A percentile compares a stretch with the other conserved stretches of the same genome.
phyloP scores from a whole-genome alignment of 2,113 vertebrate genomes.

The Tetrax tetrax region DNA sequence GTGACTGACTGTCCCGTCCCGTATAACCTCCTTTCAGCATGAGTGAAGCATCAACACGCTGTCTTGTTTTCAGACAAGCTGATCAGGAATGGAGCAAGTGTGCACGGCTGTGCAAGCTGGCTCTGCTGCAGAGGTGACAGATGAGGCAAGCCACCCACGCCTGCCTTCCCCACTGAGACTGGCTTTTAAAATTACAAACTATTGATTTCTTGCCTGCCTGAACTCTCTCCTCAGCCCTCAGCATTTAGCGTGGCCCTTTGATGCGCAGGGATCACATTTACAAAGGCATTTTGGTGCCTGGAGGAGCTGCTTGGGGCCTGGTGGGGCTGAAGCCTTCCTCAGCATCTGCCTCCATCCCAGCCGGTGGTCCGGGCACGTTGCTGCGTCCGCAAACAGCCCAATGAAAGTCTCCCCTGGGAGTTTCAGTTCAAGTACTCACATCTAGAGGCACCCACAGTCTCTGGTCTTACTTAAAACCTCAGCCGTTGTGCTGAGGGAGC shows the following conservation, averaged over 20 bases:
- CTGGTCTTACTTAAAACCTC: neutral
- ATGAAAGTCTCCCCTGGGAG: rapidly evolving
- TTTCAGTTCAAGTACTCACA: neutral
- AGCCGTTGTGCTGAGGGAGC: neutral
- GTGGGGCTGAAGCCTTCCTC: neutral
- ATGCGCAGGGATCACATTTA: neutral
- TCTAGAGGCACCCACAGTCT: neutral
- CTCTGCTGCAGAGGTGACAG: neutral
- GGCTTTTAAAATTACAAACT: neutral
- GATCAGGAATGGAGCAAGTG: neutral
- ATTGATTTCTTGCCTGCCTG: neutral
- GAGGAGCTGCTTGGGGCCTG: neutral
- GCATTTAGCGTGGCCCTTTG: neutral
- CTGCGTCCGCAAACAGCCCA: neutral
- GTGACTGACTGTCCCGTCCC: too few species aligned
- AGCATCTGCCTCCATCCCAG: neutral
- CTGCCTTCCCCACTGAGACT: neutral
- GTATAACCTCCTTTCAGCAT: neutral
- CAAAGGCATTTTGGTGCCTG: neutral
- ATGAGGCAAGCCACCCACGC: neutral
- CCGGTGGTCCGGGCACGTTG: too few species aligned
- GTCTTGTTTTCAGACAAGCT: neutral
- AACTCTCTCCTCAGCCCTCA: neutral
- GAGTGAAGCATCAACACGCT: neutral
- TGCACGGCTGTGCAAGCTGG: neutral